These are phyloP conservation scores for Puntigrus tetrazona DNA, from an alignment of 2,113 vertebrate genomes.

Conservation along the genomic window DNA sequence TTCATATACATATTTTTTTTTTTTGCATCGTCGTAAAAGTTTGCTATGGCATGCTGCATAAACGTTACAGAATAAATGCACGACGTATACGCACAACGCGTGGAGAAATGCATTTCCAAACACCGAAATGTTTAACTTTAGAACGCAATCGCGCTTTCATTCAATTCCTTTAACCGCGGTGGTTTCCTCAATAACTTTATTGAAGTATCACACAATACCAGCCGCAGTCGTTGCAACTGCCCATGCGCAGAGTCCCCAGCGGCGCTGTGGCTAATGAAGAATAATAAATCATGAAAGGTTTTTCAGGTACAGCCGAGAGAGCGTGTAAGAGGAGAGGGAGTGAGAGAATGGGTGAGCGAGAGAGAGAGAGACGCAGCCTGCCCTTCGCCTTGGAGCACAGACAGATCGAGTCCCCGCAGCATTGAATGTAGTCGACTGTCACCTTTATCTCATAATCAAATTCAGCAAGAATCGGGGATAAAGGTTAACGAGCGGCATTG, in stretches of 20 bases:
- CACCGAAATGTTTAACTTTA: not conserved
- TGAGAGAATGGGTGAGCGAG: slow-evolving; percentile 59
- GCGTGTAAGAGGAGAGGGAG: slow-evolving; percentile 66
- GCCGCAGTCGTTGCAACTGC: slow-evolving; percentile 71
- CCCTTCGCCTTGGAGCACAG: slow-evolving; percentile 72
- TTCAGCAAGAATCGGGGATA: slow-evolving; percentile 61
- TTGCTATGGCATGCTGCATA: not conserved
- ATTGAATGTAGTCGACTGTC: slow-evolving; percentile 72
- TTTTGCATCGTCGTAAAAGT: not conserved
- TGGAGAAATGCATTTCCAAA: not conserved
- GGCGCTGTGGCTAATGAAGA: slow-evolving; percentile 80
- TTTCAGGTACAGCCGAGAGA: slow-evolving; percentile 72
- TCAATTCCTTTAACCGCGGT: not conserved
- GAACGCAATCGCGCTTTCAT: not conserved
- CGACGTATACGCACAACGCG: not conserved
- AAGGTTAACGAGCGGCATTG: slow-evolving; percentile 60
- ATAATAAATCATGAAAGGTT: slow-evolving; percentile 81
- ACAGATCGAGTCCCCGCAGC: slow-evolving; percentile 79
- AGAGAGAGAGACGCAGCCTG: slow-evolving; percentile 67
- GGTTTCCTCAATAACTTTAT: slow-evolving; percentile 49
- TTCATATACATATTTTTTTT: not conserved
- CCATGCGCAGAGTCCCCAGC: slow-evolving; percentile 78
- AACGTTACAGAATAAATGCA: not conserved
- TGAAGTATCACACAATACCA: slow-evolving; percentile 58
- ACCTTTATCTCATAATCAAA: slow-evolving; percentile 68